Evolutionary conservation across 2,888 invertebrate genomes (phyloP).

Genomic region (Conus canariensis): DNA sequence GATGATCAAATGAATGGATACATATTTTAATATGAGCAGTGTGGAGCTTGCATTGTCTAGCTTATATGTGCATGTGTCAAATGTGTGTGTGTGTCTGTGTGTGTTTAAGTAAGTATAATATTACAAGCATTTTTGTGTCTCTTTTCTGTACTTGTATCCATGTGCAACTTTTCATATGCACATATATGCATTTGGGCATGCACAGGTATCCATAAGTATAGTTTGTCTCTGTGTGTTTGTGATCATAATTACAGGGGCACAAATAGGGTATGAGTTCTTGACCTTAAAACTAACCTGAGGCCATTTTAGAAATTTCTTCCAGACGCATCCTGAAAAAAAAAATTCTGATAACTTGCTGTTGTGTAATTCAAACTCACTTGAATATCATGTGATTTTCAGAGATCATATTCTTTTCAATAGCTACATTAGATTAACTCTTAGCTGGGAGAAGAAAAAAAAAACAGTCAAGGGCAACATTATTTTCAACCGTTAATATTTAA

Average conservation of each 20-base stretch:
- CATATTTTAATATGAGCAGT: no score
- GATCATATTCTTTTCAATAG: no score
- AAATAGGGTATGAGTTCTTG: no score
- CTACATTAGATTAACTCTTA: no score
- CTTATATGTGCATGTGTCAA: no score
- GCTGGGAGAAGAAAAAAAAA: not conserved
- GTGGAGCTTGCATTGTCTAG: no score
- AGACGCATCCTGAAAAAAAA: not conserved
- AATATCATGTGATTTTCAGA: no score
- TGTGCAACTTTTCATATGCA: not conserved
- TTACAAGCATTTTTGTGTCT: not conserved
- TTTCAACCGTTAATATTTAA: not conserved
- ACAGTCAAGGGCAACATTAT: not conserved
- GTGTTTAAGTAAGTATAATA: not conserved
- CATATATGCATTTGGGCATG: not conserved
- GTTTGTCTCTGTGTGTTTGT: not conserved
- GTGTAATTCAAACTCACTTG: no score
- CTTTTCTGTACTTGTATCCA: not conserved
- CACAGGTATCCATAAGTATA: not conserved
- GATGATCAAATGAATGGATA: no score
- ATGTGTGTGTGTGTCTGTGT: conserved; percentile 13
- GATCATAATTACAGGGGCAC: no score
- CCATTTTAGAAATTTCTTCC: not conserved
- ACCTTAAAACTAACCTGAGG: not conserved
- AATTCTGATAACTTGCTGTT: no score